Conservation (phyloP, 2,888 invertebrate genomes). For the Caenorhabditis angaria region DNA sequence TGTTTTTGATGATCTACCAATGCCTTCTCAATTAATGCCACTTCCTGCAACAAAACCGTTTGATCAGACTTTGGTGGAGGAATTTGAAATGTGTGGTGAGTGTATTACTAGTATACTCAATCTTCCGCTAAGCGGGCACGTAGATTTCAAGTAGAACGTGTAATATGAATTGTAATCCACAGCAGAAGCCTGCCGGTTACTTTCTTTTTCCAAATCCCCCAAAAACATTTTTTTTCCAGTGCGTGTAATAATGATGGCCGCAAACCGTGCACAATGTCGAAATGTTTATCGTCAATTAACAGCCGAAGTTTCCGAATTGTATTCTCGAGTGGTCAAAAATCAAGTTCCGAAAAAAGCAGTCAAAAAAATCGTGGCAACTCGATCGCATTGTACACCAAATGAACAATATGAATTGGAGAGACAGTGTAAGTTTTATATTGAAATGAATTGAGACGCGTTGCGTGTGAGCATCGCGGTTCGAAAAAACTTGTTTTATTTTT, state of each 20-base stretch:
- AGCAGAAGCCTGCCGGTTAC: too few species aligned
- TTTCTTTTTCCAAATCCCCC: too few species aligned
- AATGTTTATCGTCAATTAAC: slow-evolving; percentile 41
- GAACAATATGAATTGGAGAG: slow-evolving; percentile 34
- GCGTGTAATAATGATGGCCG: slow-evolving; percentile 29
- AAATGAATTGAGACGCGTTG: background rate
- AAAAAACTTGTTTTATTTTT: background rate
- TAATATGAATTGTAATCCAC: too few species aligned
- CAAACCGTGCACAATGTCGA: slow-evolving; percentile 28
- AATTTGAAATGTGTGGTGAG: slow-evolving; percentile 38
- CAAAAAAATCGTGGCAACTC: slow-evolving; percentile 30
- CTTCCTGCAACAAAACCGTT: slow-evolving; percentile 18
- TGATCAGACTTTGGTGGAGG: slow-evolving; percentile 27
- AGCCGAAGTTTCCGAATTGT: slow-evolving; percentile 40
- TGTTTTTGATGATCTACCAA: slow-evolving; percentile 22
- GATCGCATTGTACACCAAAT: slow-evolving; percentile 16
- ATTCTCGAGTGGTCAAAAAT: slow-evolving; percentile 38
- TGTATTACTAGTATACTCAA: too few species aligned
- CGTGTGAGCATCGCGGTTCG: background rate
- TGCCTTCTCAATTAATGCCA: slow-evolving; percentile 15
- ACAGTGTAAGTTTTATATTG: slow-evolving; percentile 26
- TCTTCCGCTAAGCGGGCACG: too few species aligned
- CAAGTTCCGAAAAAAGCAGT: slow-evolving; percentile 44
- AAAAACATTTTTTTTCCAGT: slow-evolving; percentile 16
- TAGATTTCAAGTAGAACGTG: too few species aligned